Evolutionary conservation across 2,113 vertebrate species (phyloP).

Genomic region (Nibea albiflora): DNA sequence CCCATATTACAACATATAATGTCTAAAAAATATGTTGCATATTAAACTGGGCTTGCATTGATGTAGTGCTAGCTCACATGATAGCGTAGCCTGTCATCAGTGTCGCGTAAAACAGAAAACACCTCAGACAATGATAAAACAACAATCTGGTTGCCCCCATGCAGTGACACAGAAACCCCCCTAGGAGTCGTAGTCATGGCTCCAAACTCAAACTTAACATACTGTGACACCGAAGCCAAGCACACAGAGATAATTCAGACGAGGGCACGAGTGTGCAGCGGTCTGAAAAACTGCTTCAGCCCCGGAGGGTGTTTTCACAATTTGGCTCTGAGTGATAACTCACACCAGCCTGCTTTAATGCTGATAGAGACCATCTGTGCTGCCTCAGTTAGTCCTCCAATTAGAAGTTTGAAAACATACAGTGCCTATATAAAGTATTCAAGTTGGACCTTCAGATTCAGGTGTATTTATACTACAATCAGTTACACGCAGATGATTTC

Average conservation of each 20-base stretch:
- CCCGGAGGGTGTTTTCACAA: neutral
- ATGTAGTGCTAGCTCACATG: no score
- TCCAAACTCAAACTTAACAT: no score
- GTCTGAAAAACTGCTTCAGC: neutral
- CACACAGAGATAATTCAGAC: neutral
- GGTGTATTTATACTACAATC: neutral
- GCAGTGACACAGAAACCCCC: no score
- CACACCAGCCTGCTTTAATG: slow-evolving; percentile 37
- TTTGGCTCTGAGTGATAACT: slow-evolving; percentile 73
- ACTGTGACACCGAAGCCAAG: neutral
- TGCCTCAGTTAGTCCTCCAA: neutral
- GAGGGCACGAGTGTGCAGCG: neutral
- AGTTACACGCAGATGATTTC: neutral
- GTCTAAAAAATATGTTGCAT: no score
- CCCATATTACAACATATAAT: no score
- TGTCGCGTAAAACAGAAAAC: no score
- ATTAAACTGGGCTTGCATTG: no score
- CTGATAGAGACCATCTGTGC: slow-evolving; percentile 74
- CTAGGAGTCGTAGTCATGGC: neutral
- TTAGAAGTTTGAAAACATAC: neutral
- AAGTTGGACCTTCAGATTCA: neutral
- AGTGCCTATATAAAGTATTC: neutral
- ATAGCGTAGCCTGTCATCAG: no score
- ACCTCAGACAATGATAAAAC: no score
- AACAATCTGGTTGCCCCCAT: no score